Evolutionary conservation across 1,140 invertebrate species (phyloP), one percentile per base, ranked within the genome.

Genomic region (Eubasilissa regina): DNA sequence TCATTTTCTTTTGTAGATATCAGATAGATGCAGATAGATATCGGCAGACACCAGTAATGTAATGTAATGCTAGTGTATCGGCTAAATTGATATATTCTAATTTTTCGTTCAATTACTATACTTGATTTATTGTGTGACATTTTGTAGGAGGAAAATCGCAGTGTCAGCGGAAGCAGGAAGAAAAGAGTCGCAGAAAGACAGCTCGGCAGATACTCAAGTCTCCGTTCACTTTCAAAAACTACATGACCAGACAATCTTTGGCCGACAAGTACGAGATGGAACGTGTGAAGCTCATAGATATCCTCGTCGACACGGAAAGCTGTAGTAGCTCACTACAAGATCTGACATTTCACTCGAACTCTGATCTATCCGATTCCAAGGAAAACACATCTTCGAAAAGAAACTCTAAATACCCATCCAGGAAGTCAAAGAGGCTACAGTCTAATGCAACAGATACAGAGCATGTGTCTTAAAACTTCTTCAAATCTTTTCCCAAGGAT

Each of bases 261-360:
- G n/a, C 58, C 4, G 51, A 53, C 15, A 72, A 60, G n/a, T 13
- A 53, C 19, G 15, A 9, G 6, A 35, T 8, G 9, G 19, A 64
- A 35, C 70, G 17, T 25, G 21, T 45, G 45, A 74, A 64, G n/a
- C 17, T 74, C 11, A 12, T 58, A 21, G 44, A 68, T 44, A 68
- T 68, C 13, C 21, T 43, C 25, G 70, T 66, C 43, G 87, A 89
- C 76, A 87, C 87, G 17, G 89, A 89, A 75, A 89, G 89, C 75
- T 89, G 88, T 79, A 89, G 87, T 81, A 89, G 87, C 77, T 89
- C 89, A 19, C 72, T 89, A 11, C 88, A 89, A 86, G 87, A 88
- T 64, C 84, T 89, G 0, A 89, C 87, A 73, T 89, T 89, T 74
- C 86, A 89, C 76, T 85, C 87, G 7, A 88, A 89, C 55, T 88